These are phyloP conservation scores for Hiodon alosoides DNA, from an alignment of 2,113 vertebrate genomes.

Conservation along the genomic window DNA sequence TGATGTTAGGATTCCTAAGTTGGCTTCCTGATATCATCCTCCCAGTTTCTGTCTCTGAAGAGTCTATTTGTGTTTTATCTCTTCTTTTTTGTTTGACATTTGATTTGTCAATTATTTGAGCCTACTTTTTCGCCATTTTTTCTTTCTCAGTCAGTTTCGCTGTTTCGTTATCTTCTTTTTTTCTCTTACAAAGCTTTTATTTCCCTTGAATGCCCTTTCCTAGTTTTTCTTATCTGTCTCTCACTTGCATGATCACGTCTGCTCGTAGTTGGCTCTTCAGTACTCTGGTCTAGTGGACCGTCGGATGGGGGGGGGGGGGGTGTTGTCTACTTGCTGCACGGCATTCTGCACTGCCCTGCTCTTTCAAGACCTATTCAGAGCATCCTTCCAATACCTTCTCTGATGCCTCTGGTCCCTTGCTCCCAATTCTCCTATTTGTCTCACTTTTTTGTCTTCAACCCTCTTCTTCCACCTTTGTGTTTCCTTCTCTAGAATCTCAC, in stretches of 20 bases:
- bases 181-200: too few relatives aligned
- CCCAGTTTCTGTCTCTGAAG: too few relatives aligned
- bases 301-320: constrained; percentile 19
- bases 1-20: constrained; percentile 12
- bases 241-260: too few relatives aligned
- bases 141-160: too few relatives aligned
- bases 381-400: constrained; percentile 6
- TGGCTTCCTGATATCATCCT: background rate
- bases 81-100: background rate
- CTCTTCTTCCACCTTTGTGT: constrained; percentile 14
- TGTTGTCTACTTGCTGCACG: constrained; percentile 10
- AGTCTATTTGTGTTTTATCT: background rate
- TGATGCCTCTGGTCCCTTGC: constrained; percentile 10
- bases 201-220: too few relatives aligned
- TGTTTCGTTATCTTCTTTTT: too few relatives aligned
- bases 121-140: constrained; percentile 10
- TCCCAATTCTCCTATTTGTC: background rate
- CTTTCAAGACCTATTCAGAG: constrained; percentile 1
- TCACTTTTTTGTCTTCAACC: constrained; percentile 3
- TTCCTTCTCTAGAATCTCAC: constrained; percentile 12
- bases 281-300: constrained; percentile 5
- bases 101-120: background rate
- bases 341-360: constrained; percentile 2
- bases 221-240: too few relatives aligned
- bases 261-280: too few relatives aligned